These are phyloP conservation scores for Aplysia californica DNA, from an alignment of 1,140 invertebrate genomes.

Conservation along the genomic window DNA sequence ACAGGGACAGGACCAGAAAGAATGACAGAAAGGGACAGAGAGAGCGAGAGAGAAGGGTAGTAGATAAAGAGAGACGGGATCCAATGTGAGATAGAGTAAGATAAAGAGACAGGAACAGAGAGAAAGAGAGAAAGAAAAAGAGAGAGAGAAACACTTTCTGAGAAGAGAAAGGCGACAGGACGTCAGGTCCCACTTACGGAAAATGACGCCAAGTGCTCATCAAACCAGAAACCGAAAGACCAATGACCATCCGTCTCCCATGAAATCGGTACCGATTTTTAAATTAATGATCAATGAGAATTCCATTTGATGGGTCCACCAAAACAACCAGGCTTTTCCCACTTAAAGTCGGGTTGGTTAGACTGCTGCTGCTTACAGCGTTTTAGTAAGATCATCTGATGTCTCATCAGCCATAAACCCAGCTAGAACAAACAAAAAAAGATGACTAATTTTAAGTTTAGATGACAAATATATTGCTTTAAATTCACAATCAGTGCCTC, in stretches of 20 bases:
- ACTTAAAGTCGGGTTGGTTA: too few relatives aligned
- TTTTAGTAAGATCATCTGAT: too few relatives aligned
- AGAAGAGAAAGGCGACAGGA: neutral
- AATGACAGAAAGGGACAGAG: neutral
- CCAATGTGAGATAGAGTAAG: neutral
- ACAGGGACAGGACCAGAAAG: too few relatives aligned
- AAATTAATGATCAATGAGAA: neutral
- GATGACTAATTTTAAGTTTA: too few relatives aligned
- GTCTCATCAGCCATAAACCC: too few relatives aligned
- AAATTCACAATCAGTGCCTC: too few relatives aligned
- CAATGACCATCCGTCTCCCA: neutral
- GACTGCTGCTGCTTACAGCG: too few relatives aligned
- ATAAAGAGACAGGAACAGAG: neutral
- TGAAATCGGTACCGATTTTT: too few relatives aligned
- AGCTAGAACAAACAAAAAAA: too few relatives aligned
- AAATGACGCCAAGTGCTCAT: neutral
- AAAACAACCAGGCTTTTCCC: too few relatives aligned
- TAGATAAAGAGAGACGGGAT: neutral
- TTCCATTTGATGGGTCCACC: too few relatives aligned
- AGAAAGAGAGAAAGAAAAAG: neutral
- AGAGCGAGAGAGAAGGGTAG: neutral
- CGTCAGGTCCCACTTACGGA: neutral
- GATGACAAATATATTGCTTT: too few relatives aligned
- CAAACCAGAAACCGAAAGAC: neutral
- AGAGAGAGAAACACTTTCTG: neutral